Percentiles rank a stretch among this genome's conserved stretches.
Evolutionary conservation across 2,797 vertebrate species (phyloP).

Genomic region (Centropyge bicolor): DNA sequence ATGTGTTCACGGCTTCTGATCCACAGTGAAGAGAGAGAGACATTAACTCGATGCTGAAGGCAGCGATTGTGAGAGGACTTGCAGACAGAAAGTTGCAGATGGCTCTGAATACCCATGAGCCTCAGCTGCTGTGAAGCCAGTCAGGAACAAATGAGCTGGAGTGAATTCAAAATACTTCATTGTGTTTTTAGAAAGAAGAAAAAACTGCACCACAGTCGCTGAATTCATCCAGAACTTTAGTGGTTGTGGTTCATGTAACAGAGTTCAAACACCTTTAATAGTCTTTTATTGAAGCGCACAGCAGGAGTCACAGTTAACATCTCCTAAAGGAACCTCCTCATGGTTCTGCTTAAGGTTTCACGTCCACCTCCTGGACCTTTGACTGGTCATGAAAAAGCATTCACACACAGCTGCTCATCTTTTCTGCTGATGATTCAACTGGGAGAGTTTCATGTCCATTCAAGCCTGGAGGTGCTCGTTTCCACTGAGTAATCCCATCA

Average conservation of each 20-base stretch:
- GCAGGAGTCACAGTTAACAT: not conserved
- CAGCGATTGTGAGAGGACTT: not conserved
- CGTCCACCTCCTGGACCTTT: not conserved
- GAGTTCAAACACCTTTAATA: no score
- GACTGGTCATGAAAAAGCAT: not conserved
- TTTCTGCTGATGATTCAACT: not conserved
- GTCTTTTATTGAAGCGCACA: not conserved
- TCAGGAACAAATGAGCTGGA: not conserved
- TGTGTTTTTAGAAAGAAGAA: not conserved
- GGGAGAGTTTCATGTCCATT: not conserved
- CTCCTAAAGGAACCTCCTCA: not conserved
- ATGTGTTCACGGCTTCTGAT: not conserved
- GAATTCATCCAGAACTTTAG: not conserved
- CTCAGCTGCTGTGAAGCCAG: not conserved
- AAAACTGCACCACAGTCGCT: not conserved
- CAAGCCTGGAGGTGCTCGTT: not conserved
- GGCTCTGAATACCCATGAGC: not conserved
- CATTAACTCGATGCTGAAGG: not conserved
- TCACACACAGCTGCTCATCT: not conserved
- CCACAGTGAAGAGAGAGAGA: not conserved
- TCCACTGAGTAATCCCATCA: not conserved
- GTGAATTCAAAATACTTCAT: not conserved
- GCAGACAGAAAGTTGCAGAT: not conserved
- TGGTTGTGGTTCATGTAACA: no score
- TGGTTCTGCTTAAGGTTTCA: not conserved